A percentile compares a stretch with the other conserved stretches of the same genome.
Conservation (phyloP, 2,888 invertebrate genomes). For the Ectropis crepuscularia region DNA sequence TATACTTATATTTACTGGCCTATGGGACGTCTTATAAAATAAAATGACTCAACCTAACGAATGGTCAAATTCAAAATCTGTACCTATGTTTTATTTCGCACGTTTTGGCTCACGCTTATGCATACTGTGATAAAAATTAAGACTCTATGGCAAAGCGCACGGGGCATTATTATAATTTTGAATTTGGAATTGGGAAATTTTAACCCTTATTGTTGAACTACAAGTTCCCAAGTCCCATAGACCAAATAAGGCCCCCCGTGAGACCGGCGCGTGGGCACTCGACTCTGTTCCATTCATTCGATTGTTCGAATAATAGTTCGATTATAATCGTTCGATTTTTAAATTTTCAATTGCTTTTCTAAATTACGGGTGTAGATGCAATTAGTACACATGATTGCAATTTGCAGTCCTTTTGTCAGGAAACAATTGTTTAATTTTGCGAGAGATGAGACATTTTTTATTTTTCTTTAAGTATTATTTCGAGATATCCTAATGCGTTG, state of each 20-base stretch:
- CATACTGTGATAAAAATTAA: no score
- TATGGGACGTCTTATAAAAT: no score
- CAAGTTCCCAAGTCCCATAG: conserved; percentile 1
- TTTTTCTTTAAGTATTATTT: no score
- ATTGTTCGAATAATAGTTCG: conserved; percentile 61
- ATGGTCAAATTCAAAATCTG: no score
- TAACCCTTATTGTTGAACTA: conserved; percentile 2
- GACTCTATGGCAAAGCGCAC: no score
- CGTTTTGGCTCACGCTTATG: no score
- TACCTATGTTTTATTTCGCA: no score
- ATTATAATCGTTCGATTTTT: conserved; percentile 69
- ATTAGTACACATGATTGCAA: conserved; percentile 54
- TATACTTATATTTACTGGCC: no score
- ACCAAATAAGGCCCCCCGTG: conserved; percentile 48
- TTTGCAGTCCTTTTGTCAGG: conserved; percentile 36
- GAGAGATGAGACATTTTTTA: no score
- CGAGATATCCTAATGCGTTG: no score
- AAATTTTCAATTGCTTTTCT: conserved; percentile 62
- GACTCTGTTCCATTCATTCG: conserved; percentile 52
- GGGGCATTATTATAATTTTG: neutral
- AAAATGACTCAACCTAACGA: no score
- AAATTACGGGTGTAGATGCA: conserved; percentile 57
- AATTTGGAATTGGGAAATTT: neutral
- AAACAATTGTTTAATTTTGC: conserved; percentile 23
- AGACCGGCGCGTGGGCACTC: conserved; percentile 69